A percentile compares a stretch with the other conserved stretches of the same genome.
These are phyloP conservation scores for Acleris holmiana DNA, from an alignment of 2,888 invertebrate species.

Conservation along the genomic window DNA sequence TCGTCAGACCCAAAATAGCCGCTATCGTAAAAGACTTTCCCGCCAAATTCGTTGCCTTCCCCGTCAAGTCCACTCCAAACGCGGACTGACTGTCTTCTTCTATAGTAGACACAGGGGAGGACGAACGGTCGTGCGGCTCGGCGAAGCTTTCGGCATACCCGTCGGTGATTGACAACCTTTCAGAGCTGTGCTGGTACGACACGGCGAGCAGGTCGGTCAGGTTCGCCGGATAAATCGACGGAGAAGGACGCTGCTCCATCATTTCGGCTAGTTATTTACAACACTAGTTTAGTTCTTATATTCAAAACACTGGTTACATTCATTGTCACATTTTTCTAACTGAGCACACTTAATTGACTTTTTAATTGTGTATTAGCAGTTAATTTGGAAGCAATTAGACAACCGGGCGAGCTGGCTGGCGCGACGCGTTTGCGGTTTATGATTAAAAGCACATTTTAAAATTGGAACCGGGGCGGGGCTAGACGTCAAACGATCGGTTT, in stretches of 20 bases:
- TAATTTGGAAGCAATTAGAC: slow-evolving; percentile 47
- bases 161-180: slow-evolving; percentile 51
- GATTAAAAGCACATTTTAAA: slow-evolving; percentile 73
- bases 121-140: slow-evolving; percentile 58
- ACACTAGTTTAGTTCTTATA: slow-evolving; percentile 28
- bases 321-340: slow-evolving; percentile 35
- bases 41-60: slow-evolving; percentile 71
- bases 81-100: slow-evolving; percentile 72
- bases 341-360: slow-evolving; percentile 36
- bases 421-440: slow-evolving; percentile 66
- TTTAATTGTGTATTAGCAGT: slow-evolving; percentile 37
- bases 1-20: slow-evolving; percentile 91
- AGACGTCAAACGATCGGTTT: slow-evolving; percentile 69
- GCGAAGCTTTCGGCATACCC: slow-evolving; percentile 57
- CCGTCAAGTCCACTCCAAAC: slow-evolving; percentile 75
- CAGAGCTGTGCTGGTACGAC: slow-evolving; percentile 65
- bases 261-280: slow-evolving; percentile 43
- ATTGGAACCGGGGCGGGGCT: slow-evolving; percentile 68
- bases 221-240: slow-evolving; percentile 65
- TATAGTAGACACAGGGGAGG: slow-evolving; percentile 69
- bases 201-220: slow-evolving; percentile 67
- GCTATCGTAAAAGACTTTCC: slow-evolving; percentile 94
- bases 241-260: slow-evolving; percentile 73
- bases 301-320: slow-evolving; percentile 28
- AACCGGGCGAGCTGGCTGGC: slow-evolving; percentile 56